These are phyloP conservation scores for Euura lappo DNA, from an alignment of 1,140 invertebrate species.

Conservation along the genomic window DNA sequence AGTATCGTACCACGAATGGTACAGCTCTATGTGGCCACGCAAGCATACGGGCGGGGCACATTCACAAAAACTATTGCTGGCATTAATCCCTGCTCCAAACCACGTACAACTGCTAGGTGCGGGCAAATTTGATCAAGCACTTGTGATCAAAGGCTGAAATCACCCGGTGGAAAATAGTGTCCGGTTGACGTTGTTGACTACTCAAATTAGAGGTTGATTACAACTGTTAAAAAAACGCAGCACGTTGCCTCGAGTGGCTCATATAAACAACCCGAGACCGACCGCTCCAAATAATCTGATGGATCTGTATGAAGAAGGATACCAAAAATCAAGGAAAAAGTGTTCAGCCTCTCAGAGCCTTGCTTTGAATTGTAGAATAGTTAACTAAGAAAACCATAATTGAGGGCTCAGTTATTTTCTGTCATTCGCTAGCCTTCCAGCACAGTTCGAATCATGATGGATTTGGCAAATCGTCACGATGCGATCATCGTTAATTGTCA, in stretches of 20 bases:
- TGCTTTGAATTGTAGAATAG: too few species aligned
- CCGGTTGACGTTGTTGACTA: not conserved
- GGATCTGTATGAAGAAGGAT: too few species aligned
- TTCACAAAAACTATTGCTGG: constrained; percentile 21
- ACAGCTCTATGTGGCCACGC: not conserved
- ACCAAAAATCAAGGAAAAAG: too few species aligned
- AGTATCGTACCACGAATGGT: not conserved
- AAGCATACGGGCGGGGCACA: constrained; percentile 16
- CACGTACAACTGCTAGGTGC: not conserved
- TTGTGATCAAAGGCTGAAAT: not conserved
- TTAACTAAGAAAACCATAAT: too few species aligned
- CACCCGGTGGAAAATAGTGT: not conserved
- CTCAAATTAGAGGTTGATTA: not conserved
- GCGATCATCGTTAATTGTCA: too few species aligned
- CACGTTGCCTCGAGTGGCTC: not conserved
- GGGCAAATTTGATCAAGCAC: not conserved
- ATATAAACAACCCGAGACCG: too few species aligned
- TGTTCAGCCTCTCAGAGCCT: too few species aligned
- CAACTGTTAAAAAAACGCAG: not conserved
- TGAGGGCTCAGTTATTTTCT: too few species aligned
- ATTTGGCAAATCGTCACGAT: too few species aligned
- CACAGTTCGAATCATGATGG: too few species aligned
- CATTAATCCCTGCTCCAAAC: not conserved
- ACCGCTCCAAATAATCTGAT: too few species aligned
- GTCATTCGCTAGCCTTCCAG: too few species aligned